phyloP scores from a whole-genome alignment of 2,113 vertebrate species.

The Ictalurus punctatus region DNA sequence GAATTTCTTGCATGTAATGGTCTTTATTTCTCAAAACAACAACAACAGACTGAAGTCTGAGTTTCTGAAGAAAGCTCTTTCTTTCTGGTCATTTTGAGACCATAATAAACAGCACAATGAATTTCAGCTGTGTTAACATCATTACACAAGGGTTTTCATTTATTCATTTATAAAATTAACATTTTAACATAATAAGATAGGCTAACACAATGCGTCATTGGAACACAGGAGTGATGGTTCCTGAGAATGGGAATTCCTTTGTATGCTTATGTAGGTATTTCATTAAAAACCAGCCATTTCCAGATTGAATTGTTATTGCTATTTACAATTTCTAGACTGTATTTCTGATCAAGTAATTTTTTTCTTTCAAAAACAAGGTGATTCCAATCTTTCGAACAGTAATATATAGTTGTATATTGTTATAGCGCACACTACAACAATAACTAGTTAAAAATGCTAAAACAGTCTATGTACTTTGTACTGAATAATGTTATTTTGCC shows the following conservation, averaged over 20 bases:
- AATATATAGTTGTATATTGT: too few relatives aligned
- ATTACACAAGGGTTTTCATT: not conserved
- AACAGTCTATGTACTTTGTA: not conserved
- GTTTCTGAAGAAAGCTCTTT: not conserved
- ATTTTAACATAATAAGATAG: not conserved
- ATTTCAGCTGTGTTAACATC: not conserved
- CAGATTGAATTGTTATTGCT: not conserved
- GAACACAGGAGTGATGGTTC: not conserved
- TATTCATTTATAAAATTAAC: too few relatives aligned
- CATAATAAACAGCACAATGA: not conserved
- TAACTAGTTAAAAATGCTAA: not conserved
- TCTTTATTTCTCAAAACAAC: not conserved
- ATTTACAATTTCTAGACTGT: not conserved
- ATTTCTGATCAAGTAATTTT: not conserved
- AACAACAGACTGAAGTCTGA: not conserved
- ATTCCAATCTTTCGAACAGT: not conserved
- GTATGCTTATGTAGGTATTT: not conserved
- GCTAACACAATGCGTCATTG: not conserved
- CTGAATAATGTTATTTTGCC: not conserved
- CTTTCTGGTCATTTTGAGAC: not conserved
- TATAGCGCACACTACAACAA: not conserved
- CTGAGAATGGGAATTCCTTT: not conserved
- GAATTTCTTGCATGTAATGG: not conserved
- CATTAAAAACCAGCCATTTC: not conserved
- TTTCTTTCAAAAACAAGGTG: not conserved